Evolutionary conservation across 1,140 invertebrate genomes (phyloP).

Genomic region (Drosophila sp.): DNA sequence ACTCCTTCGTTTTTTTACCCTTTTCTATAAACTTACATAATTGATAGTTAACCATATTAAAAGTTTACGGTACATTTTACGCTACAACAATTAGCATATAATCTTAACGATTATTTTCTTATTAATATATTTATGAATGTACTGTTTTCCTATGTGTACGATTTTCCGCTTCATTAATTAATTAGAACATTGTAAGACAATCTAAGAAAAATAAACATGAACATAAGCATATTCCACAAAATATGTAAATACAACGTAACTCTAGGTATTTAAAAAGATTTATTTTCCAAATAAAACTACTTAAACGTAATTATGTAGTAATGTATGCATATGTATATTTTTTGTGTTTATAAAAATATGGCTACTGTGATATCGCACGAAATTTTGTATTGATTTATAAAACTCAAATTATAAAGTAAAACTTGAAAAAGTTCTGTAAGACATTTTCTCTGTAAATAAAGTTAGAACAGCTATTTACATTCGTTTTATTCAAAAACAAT

Average conservation of each 20-base stretch:
- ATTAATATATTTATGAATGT: slow-evolving; percentile 44
- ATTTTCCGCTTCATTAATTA: slow-evolving; percentile 47
- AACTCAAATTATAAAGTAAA: slow-evolving; percentile 51
- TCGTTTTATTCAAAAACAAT: slow-evolving; percentile 34
- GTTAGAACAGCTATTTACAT: slow-evolving; percentile 19
- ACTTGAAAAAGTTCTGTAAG: slow-evolving; percentile 44
- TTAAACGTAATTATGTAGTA: slow-evolving; percentile 70
- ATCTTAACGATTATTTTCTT: slow-evolving; percentile 72
- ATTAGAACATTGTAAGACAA: slow-evolving; percentile 49
- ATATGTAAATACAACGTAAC: slow-evolving; percentile 47
- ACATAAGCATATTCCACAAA: slow-evolving; percentile 42
- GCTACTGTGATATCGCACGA: slow-evolving; percentile 64
- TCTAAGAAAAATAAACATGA: slow-evolving; percentile 52
- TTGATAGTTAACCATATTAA: slow-evolving; percentile 55
- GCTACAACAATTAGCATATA: slow-evolving; percentile 69
- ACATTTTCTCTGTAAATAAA: slow-evolving; percentile 4
- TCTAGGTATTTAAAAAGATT: slow-evolving; percentile 38
- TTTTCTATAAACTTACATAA: slow-evolving; percentile 47
- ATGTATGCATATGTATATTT: slow-evolving; percentile 45
- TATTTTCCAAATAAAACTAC: slow-evolving; percentile 70
- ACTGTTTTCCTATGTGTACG: slow-evolving; percentile 45
- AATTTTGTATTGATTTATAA: slow-evolving; percentile 29
- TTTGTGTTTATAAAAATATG: slow-evolving; percentile 68
- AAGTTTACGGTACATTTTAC: slow-evolving; percentile 57
- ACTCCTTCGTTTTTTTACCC: slow-evolving; percentile 38